Evolutionary conservation across 64 coral and sea anemone species (phyloP).

Genomic region (Porites lutea): DNA sequence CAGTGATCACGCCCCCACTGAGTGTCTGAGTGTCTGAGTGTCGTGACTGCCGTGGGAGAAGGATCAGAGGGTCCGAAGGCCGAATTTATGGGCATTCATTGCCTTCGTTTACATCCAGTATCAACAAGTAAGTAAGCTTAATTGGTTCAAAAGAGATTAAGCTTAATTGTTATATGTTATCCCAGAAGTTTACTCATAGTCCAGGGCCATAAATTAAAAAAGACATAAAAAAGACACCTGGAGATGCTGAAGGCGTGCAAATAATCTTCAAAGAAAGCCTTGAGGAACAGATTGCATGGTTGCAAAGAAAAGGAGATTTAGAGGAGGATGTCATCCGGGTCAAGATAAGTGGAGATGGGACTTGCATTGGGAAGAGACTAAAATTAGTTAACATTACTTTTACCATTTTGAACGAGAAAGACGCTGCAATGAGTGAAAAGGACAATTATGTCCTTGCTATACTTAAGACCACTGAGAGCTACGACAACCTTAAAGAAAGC

Average conservation of each 20-base stretch:
- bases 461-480: constrained; percentile 63
- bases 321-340: constrained; percentile 13
- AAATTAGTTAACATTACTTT: constrained; percentile 69
- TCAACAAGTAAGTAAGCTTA: too few relatives aligned
- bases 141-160: too few relatives aligned
- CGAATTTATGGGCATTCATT: too few relatives aligned
- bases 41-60: too few relatives aligned
- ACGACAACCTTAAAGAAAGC: constrained; percentile 64
- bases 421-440: constrained; percentile 70
- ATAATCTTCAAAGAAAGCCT: constrained; percentile 58
- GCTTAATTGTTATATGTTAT: too few relatives aligned
- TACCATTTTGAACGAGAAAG: constrained; percentile 70
- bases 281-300: constrained; percentile 47
- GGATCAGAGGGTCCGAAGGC: too few relatives aligned
- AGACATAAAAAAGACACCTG: constrained; percentile 58
- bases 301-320: constrained; percentile 52
- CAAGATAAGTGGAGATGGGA: constrained; percentile 71
- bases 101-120: too few relatives aligned
- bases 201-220: too few relatives aligned
- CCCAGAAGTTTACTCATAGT: too few relatives aligned
- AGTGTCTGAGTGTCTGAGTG: too few relatives aligned
- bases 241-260: constrained; percentile 61
- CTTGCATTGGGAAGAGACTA: constrained; percentile 63
- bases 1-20: too few relatives aligned
- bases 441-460: constrained; percentile 63